phyloP scores from a whole-genome alignment of 2,797 vertebrate genomes.

The Gallinago nigripennis region DNA sequence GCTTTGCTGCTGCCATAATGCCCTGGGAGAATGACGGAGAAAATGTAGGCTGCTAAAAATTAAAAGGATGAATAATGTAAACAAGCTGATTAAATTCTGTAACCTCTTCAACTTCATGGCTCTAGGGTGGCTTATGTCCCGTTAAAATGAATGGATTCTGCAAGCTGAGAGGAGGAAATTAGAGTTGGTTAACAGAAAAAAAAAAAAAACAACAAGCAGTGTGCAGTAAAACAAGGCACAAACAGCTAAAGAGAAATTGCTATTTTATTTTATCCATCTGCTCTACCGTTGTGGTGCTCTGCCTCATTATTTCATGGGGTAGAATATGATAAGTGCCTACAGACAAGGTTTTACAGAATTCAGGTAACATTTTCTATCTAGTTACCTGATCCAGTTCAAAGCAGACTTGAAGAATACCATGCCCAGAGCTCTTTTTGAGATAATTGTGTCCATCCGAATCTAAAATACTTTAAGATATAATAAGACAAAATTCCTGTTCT shows the following conservation, averaged over 20 bases:
- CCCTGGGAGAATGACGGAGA: not conserved
- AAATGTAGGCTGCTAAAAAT: constrained; percentile 40
- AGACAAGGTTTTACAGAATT: not conserved
- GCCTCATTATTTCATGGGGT: not conserved
- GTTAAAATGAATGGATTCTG: not conserved
- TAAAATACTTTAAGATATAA: not conserved
- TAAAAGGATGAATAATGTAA: constrained; percentile 47
- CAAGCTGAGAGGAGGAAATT: not conserved
- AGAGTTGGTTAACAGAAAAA: not conserved
- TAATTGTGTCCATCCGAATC: not conserved
- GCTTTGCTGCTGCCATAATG: constrained; percentile 1
- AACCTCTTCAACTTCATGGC: constrained; percentile 16
- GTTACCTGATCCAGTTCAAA: not conserved
- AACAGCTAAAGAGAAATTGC: not conserved
- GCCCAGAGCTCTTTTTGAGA: not conserved
- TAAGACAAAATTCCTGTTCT: not conserved
- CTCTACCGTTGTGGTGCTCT: not conserved
- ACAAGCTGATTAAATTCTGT: constrained; percentile 50
- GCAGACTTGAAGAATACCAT: not conserved
- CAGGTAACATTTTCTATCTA: not conserved
- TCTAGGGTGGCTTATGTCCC: not conserved
- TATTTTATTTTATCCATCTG: not conserved
- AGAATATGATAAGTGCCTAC: not conserved
- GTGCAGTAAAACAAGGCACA: not conserved
- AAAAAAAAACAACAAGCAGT: not conserved